Evolutionary conservation across 2,888 invertebrate species (phyloP), one percentile per base, ranked within the genome.

Genomic region (Oscheius onirici): DNA sequence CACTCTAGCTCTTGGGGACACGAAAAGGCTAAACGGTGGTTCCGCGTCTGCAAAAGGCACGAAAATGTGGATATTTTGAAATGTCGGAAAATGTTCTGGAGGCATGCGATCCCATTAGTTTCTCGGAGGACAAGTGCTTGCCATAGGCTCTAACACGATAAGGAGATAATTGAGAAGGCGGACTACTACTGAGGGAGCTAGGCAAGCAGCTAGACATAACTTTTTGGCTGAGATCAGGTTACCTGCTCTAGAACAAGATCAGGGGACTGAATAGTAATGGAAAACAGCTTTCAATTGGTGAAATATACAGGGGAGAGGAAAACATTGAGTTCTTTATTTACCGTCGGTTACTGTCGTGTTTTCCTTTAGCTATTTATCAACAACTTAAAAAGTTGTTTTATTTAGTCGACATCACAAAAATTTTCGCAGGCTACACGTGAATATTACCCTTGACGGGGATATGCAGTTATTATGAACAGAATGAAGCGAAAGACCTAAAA

Each of bases 381-480:
- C 8, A 34, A 8, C 8, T 34, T 34, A 34, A 34, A 34, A 8
- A 8, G 3, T 5, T 34, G 8, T 3, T 34, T 34, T 34, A 34
- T 34, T n/a, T 15, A 58, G 58, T 17, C 58, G 24, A 51, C 43
- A 58, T 41, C 20, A 22, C 58, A 17, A 34, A 34, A 8, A 13
- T 57, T 58, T 43, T n/a, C 20, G 40, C 43, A 58, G 10, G 17
- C n/a, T 46, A 46, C 58, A 58, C 58, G 58, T 58, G 58, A 41
- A 58, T 34, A 34, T 13, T 11, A 58, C 58, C 58, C 58, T 58
- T 58, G 34, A 15, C 41, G 58, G 55, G 58, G 58, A 58, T 58
- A 58, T 58, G 58, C 34, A 58, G 22, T 40, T 58, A 58, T 58
- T 58, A 58, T 58, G 58, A 58, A 58, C 20, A 58, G 55, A 15